phyloP scores from a whole-genome alignment of 2,797 vertebrate genomes.

The Etheostoma perlongum region DNA sequence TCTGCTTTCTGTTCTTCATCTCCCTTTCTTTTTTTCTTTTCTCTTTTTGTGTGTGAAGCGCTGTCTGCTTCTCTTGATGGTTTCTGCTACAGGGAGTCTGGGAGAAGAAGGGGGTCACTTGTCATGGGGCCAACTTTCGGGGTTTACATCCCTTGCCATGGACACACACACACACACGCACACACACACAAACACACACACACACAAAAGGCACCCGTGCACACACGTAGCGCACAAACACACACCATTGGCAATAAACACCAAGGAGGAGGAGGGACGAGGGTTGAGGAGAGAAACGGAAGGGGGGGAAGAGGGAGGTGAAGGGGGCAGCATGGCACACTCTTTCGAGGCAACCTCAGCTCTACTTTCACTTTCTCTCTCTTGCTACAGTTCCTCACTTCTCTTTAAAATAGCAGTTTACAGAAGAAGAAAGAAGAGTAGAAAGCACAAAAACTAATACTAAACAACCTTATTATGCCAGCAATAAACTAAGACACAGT shows the following conservation, averaged over 20 bases:
- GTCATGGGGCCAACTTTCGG: constrained; percentile 82
- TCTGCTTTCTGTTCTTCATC: constrained; percentile 67
- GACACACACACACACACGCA: constrained; percentile 49
- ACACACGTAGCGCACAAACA: constrained; percentile 53
- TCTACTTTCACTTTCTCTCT: constrained; percentile 42
- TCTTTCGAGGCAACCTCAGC: constrained; percentile 57
- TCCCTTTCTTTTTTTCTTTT: constrained; percentile 68
- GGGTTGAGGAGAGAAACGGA: constrained; percentile 57
- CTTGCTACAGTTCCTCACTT: constrained; percentile 15
- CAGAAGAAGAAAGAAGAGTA: neutral
- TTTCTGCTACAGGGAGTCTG: constrained; percentile 62
- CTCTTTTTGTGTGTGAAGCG: constrained; percentile 46
- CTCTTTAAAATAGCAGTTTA: neutral
- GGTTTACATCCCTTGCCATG: constrained; percentile 75
- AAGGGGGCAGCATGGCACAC: constrained; percentile 69
- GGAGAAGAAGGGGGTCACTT: constrained; percentile 75
- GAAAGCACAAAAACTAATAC: neutral
- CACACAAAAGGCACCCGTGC: constrained; percentile 39
- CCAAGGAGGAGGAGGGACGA: constrained; percentile 58
- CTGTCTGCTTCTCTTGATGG: constrained; percentile 78
- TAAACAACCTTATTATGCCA: constrained; percentile 14
- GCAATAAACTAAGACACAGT: constrained; percentile 40
- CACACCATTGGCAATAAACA: constrained; percentile 75
- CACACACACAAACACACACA: constrained; percentile 53
- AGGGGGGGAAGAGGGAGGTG: constrained; percentile 53